These are phyloP conservation scores for Neopipo cinnamomea DNA, from an alignment of 2,113 vertebrate species.

Conservation along the genomic window DNA sequence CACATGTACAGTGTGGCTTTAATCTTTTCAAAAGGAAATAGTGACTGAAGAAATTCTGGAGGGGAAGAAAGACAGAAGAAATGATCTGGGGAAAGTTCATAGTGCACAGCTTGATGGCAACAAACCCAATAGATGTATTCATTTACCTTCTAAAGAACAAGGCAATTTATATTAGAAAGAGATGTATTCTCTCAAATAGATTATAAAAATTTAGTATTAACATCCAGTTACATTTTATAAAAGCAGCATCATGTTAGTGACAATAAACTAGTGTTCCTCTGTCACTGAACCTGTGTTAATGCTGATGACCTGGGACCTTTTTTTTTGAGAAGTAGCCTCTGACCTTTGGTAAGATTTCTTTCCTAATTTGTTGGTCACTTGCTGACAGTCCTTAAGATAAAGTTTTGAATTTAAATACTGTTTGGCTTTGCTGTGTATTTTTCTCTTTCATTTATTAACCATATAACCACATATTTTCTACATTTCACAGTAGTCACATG, in stretches of 20 bases:
- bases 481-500: not conserved
- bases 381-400: not conserved
- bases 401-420: not conserved
- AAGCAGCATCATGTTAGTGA: not conserved
- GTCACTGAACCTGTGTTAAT: not conserved
- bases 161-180: not conserved
- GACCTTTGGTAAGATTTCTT: not conserved
- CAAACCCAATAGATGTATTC: not conserved
- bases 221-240: not conserved
- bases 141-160: not conserved
- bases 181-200: not conserved
- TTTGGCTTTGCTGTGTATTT: not conserved
- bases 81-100: not conserved
- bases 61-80: not conserved
- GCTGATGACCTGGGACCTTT: not conserved
- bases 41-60: not conserved
- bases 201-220: not conserved
- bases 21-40: not conserved
- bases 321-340: not conserved
- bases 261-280: not conserved
- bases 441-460: not conserved
- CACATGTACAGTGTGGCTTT: not conserved
- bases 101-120: not conserved
- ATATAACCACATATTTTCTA: not conserved
- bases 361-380: not conserved